Evolutionary conservation across 2,797 vertebrate genomes (phyloP).

Genomic region (Setipinna tenuifilis): DNA sequence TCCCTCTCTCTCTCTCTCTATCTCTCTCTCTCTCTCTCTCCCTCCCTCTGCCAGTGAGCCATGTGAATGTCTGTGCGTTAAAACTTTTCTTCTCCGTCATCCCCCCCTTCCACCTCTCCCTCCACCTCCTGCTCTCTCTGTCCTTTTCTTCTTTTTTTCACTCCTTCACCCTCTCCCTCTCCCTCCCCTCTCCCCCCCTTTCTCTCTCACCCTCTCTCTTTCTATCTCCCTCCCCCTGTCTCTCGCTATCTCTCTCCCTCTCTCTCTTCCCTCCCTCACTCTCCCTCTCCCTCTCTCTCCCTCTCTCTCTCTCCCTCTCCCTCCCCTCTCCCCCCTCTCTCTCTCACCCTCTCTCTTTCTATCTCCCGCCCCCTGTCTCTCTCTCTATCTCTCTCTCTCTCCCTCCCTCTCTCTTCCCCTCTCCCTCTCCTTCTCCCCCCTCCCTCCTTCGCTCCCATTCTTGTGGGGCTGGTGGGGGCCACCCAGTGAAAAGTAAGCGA

Average conservation of each 20-base stretch:
- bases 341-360: neutral
- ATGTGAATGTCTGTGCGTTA: constrained; percentile 92
- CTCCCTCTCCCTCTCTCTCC: constrained; percentile 39
- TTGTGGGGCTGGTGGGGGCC: constrained; percentile 94
- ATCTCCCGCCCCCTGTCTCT: no score
- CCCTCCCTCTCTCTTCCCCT: no score
- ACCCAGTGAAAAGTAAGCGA: constrained; percentile 97
- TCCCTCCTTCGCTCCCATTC: constrained; percentile 59
- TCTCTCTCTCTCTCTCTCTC: constrained; percentile 78
- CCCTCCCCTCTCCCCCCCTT: no score
- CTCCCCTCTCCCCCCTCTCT: constrained; percentile 28
- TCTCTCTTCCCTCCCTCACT: no score
- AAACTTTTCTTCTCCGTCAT: constrained; percentile 75
- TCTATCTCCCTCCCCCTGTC: no score
- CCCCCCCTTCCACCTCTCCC: constrained; percentile 26
- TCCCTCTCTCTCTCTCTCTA: constrained; percentile 82
- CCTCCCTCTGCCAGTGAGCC: constrained; percentile 85
- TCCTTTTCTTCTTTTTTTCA: no score
- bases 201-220: no score
- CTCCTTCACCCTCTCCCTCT: no score
- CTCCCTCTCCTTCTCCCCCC: neutral
- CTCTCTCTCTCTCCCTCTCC: constrained; percentile 52
- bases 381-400: no score
- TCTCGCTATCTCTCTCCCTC: no score
- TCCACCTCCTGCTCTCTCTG: no score